phyloP scores from a whole-genome alignment of 2,797 vertebrate genomes.

The Emydoidea blandingii region DNA sequence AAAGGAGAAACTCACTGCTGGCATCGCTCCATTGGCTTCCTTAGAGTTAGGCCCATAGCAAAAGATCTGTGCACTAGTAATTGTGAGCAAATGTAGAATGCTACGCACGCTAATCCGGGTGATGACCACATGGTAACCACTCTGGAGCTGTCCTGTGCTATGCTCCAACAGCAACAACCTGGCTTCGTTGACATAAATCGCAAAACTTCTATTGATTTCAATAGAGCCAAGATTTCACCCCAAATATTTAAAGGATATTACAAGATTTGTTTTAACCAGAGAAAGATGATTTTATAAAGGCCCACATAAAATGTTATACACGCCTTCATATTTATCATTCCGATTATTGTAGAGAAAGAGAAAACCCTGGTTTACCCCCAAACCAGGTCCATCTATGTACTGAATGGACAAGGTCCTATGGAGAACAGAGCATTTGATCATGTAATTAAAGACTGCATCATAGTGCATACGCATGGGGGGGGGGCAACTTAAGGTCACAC shows the following conservation, averaged over 20 bases:
- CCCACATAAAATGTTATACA: background rate
- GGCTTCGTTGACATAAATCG: background rate
- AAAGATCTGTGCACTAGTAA: background rate
- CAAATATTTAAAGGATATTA: background rate
- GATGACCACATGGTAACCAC: background rate
- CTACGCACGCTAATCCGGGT: background rate
- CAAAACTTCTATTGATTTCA: background rate
- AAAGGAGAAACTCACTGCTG: background rate
- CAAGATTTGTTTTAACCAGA: background rate
- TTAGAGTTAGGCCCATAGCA: background rate
- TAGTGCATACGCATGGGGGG: accelerated
- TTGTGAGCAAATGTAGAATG: background rate
- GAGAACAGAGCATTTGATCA: background rate
- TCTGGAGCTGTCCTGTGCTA: background rate
- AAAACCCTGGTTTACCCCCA: background rate
- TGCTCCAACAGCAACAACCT: background rate
- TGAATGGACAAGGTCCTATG: background rate
- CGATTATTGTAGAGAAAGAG: background rate
- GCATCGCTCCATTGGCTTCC: background rate
- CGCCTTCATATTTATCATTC: background rate
- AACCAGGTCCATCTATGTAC: background rate
- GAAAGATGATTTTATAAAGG: background rate
- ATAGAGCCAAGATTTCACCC: background rate
- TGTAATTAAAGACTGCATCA: background rate
- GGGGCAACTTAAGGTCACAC: background rate